These are phyloP conservation scores for Silurus meridionalis DNA, from an alignment of 2,113 vertebrate species.

Conservation along the genomic window DNA sequence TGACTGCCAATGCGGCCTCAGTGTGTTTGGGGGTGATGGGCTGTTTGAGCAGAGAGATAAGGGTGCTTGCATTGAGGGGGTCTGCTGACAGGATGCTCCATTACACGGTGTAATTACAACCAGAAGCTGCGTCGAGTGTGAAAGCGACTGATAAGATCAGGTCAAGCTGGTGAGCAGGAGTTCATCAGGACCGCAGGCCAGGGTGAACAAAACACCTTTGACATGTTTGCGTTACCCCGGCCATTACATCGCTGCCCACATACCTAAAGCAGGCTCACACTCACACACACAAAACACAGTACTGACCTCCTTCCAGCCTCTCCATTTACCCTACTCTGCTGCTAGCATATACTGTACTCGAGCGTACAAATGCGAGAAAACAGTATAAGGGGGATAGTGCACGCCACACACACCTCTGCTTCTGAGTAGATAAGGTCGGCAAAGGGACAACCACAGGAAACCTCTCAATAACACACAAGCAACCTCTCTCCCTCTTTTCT, in stretches of 20 bases:
- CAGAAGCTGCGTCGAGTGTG: slow-evolving; percentile 66
- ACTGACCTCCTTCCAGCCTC: slow-evolving; percentile 8
- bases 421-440: slow-evolving; percentile 62
- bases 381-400: slow-evolving; percentile 35
- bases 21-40: slow-evolving; percentile 12
- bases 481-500: slow-evolving; percentile 27
- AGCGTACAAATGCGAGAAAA: slow-evolving; percentile 40
- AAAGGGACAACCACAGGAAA: slow-evolving; percentile 66
- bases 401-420: slow-evolving; percentile 47
- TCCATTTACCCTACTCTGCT: neutral
- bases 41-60: slow-evolving; percentile 48
- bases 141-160: slow-evolving; percentile 72
- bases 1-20: slow-evolving; percentile 38
- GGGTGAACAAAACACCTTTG: slow-evolving; percentile 53
- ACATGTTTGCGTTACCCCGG: slow-evolving; percentile 59
- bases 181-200: slow-evolving; percentile 61
- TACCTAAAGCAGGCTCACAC: slow-evolving; percentile 40
- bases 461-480: slow-evolving; percentile 61
- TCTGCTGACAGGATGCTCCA: slow-evolving; percentile 63
- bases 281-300: neutral
- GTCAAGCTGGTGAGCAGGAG: slow-evolving; percentile 64
- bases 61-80: slow-evolving; percentile 45
- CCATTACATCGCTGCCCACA: slow-evolving; percentile 47
- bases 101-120: slow-evolving; percentile 72
- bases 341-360: slow-evolving; percentile 41